A percentile compares a stretch with the other conserved stretches of the same genome.
phyloP scores from a whole-genome alignment of 2,888 invertebrate species.

The Dicyrtoma fusca region DNA sequence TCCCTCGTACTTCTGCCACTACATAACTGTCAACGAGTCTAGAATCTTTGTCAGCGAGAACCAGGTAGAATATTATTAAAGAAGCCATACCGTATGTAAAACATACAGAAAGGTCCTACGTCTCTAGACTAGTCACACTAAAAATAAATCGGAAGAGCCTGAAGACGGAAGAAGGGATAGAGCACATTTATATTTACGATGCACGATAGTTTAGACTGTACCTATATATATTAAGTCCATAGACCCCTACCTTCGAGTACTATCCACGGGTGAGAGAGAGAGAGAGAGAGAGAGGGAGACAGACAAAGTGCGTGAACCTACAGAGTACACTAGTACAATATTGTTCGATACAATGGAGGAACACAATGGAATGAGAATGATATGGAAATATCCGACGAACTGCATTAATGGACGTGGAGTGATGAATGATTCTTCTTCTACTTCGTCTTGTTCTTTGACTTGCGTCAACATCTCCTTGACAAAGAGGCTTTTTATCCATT shows the following conservation, averaged over 20 bases:
- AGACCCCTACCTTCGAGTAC: neutral
- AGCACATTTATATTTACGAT: too few species aligned
- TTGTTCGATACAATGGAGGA: constrained; percentile 24
- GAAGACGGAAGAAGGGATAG: too few species aligned
- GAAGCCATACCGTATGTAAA: too few species aligned
- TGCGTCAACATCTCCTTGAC: constrained; percentile 33
- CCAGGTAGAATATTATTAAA: too few species aligned
- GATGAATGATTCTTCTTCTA: constrained; percentile 36
- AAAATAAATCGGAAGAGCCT: too few species aligned
- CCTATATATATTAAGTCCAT: too few species aligned
- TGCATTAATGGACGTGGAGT: constrained; percentile 35
- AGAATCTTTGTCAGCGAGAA: too few species aligned
- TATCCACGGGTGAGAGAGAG: neutral
- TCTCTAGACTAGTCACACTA: too few species aligned
- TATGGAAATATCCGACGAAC: constrained; percentile 27
- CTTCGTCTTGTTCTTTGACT: constrained; percentile 27
- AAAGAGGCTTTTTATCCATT: constrained; percentile 37
- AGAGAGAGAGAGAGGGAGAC: neutral
- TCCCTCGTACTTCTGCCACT: too few species aligned
- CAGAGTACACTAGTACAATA: constrained; percentile 3
- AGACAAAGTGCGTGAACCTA: neutral
- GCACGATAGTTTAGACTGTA: too few species aligned
- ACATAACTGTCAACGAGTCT: too few species aligned
- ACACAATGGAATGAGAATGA: constrained; percentile 23
- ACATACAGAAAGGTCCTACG: too few species aligned